phyloP scores from a whole-genome alignment of 2,797 vertebrate species.

The Alfaro cultratus region DNA sequence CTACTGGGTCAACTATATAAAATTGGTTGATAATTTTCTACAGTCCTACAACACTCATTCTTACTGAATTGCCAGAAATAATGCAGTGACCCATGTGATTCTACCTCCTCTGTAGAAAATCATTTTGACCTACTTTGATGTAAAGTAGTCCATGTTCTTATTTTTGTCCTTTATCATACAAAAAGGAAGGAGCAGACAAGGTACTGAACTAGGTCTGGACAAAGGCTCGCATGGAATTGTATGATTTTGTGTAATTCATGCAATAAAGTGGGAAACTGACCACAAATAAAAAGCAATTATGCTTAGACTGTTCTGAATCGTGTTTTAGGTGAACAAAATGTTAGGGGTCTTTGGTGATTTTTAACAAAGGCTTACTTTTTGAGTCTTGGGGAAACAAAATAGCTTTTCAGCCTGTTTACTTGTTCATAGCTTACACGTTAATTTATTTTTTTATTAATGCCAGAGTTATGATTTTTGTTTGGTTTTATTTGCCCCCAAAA shows the following conservation, averaged over 20 bases:
- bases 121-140: conserved; percentile 81
- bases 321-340: too few species aligned
- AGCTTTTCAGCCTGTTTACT: background rate
- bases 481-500: background rate
- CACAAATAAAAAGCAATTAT: background rate
- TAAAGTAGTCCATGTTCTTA: conserved; percentile 79
- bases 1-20: conserved; percentile 83
- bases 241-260: background rate
- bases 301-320: background rate
- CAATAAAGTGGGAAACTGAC: background rate
- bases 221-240: conserved; percentile 4
- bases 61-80: conserved; percentile 80
- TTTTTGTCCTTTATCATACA: conserved; percentile 68
- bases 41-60: conserved; percentile 74
- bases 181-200: conserved; percentile 50
- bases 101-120: conserved; percentile 74
- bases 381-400: background rate
- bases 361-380: background rate
- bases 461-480: background rate
- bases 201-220: conserved; percentile 20
- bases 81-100: conserved; percentile 84
- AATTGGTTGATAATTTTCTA: conserved; percentile 76
- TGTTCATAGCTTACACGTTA: background rate
- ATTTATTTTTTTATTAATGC: background rate
- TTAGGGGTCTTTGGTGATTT: background rate